Evolutionary conservation across 2,888 invertebrate species (phyloP), one percentile per base, ranked within the genome.

Genomic region (Eudemis profundana): DNA sequence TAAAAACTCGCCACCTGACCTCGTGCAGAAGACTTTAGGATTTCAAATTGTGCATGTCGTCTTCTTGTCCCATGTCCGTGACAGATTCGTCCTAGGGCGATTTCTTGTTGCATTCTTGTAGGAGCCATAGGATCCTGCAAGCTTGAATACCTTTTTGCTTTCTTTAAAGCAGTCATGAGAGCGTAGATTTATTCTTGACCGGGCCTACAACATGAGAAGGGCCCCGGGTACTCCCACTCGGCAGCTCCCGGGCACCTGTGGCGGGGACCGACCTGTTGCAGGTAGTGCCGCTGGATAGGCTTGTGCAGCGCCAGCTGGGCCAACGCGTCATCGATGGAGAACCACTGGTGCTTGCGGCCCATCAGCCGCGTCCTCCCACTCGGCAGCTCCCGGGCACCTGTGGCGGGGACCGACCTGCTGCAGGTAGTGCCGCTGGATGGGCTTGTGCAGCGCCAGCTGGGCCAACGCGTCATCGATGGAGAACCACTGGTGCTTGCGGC

Each of bases 401-500:
- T n/a, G n/a, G n/a, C n/a, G n/a, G n/a, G n/a, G n/a, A n/a, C 90
- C 93, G 82, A 96, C 88, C 71, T 95, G 95, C 86, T 96, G 96
- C 77, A 97, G 90, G 89, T 98, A 98, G 80, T 96, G 95, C 79
- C 96, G 95, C 92, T 98, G 98, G 78, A 97, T 95, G 72, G 98
- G 98, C 93, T 98, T 98, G 93, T 98, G 97, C 76, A 96, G 93
- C 69, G 97, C 96, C 70, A 98, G 94, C 86, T 97, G 96, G 71
- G 96, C 95, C 70, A 97, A 92, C 67, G 98, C 98, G 77, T 98
- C 98, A 73, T 96, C 96, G 78, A 98, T 94, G 63, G 96, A 94
- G 90, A 98, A 98, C 98, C 98, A 98, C 88, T 97, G 96, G 69
- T 98, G 93, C 85, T 97, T 96, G 71, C 98, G 95, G 47, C 98